Conservation (phyloP, 2,797 vertebrate species). For the Girardinus metallicus region DNA sequence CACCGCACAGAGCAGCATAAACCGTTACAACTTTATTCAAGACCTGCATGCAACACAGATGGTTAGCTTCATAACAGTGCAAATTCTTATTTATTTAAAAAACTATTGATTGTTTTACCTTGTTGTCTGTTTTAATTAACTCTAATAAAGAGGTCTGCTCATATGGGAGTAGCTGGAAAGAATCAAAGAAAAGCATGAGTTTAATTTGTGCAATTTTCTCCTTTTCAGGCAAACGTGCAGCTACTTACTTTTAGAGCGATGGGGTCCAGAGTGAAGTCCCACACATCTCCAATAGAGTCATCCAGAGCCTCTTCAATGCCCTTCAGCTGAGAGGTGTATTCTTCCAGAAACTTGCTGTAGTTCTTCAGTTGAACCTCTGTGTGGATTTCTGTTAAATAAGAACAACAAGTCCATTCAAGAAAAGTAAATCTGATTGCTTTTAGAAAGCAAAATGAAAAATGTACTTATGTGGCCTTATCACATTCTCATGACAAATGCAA, state of each 20-base stretch:
- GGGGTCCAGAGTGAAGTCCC: constrained; percentile 98
- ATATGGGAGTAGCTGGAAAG: constrained; percentile 90
- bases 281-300: constrained; percentile 95
- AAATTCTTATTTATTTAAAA: not conserved
- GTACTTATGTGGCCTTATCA: not conserved
- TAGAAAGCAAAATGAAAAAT: not conserved
- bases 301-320: constrained; percentile 96
- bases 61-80: not conserved
- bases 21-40: constrained; percentile 99
- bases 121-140: constrained; percentile 98
- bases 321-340: constrained; percentile 92
- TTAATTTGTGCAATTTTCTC: not conserved
- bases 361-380: constrained; percentile 98
- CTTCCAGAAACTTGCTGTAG: constrained; percentile 94
- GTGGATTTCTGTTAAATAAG: constrained; percentile 88
- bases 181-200: not conserved
- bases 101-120: constrained; percentile 77
- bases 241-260: constrained; percentile 89
- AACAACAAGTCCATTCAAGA: not conserved
- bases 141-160: constrained; percentile 96
- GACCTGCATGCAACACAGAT: constrained; percentile 79
- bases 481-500: not conserved
- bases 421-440: not conserved
- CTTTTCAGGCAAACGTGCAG: not conserved
- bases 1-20: constrained; percentile 96